These are phyloP conservation scores for Thalassarche chlororhynchos DNA, from an alignment of 2,113 vertebrate genomes.

Conservation along the genomic window DNA sequence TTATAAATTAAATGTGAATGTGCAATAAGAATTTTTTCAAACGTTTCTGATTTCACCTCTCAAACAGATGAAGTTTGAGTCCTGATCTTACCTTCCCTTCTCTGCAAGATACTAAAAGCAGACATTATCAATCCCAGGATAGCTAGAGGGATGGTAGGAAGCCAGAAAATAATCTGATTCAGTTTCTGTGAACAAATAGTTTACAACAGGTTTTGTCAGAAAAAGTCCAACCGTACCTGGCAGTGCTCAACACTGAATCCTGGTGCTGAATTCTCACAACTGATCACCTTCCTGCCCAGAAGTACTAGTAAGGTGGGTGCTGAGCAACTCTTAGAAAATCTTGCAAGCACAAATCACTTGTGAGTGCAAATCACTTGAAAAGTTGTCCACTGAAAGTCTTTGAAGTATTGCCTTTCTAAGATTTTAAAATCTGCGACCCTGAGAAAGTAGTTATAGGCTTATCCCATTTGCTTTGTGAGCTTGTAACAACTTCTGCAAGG, in stretches of 20 bases:
- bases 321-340: not conserved
- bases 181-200: not conserved
- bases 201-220: not conserved
- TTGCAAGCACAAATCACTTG: not conserved
- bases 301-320: not conserved
- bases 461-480: not conserved
- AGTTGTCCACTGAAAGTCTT: not conserved
- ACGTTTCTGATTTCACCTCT: not conserved
- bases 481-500: not conserved
- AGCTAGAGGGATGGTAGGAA: not conserved
- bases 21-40: not conserved
- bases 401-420: not conserved
- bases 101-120: not conserved
- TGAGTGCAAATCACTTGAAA: not conserved
- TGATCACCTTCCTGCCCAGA: not conserved
- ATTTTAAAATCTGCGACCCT: not conserved
- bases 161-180: not conserved
- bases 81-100: not conserved
- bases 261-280: not conserved
- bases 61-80: not conserved
- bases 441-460: not conserved
- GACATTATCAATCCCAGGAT: not conserved
- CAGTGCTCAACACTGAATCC: not conserved
- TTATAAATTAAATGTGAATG: not conserved
- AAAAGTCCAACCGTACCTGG: not conserved